Base-by-base conservation (phyloP, 2,797 vertebrate genomes). In the Peromyscus attwateri region DNA sequence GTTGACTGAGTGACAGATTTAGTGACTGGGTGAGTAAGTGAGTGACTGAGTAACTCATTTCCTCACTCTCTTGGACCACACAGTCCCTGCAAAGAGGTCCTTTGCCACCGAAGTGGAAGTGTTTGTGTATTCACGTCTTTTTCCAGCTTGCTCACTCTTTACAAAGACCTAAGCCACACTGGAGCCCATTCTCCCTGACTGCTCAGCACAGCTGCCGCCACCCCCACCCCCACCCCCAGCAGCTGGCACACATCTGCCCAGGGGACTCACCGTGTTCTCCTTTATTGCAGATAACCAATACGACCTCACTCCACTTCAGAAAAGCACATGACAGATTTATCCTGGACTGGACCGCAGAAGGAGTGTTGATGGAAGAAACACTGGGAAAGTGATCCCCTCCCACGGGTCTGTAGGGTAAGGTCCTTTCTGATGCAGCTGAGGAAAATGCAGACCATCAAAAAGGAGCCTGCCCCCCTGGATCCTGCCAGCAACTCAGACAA, bases 381-480 rank as follows among this genome's bases (percentile, higher is more conserved):
- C 90, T 60, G 66, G 71, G 96, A 76, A 95, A 92, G 79, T 87
- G 95, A 71, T 52, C 70, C 96, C 73, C 96, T 95, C 80, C 64
- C 49, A 49, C 2, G n/a, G 87, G 60, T 55, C 96, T 23, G 0
- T 21, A 80, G 90, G 91, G 89, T 70, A 88, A 95, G 98, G 83
- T 92, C 79, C 89, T 89, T 96, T 98, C 98, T 98, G 97, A 99
- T 99, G 98, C 98, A 99, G 98, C 98, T 98, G 96, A 98, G 98
- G 79, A 99, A 98, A 97, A 99, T 99, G 99, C 99, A 99, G 98
- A 98, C 99, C 96, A 98, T 99, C 97, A 99, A 99, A 98, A 99
- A 99, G 98, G 99, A 99, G 97, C 98, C 98, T 21, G 98, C 99
- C 93, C 98, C 98, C 71, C 97, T 97, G 81, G 99, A 99, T 92